Conservation (phyloP, 1,140 invertebrate genomes). For the Gerris buenoi region DNA sequence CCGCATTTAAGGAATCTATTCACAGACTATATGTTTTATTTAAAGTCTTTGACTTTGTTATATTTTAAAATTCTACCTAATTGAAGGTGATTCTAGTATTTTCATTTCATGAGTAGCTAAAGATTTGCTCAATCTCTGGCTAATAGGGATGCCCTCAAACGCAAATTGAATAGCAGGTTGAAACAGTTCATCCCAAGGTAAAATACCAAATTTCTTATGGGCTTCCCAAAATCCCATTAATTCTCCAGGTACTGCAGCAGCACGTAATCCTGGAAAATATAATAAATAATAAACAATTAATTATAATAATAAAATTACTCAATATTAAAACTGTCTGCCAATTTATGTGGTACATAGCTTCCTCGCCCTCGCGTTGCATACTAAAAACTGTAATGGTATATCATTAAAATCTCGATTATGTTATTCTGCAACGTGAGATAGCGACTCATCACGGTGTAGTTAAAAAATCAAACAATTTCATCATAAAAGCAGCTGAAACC, state of each 20-base stretch:
- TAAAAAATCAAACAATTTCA: too few relatives aligned
- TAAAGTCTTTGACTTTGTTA: not conserved
- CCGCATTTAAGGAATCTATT: too few relatives aligned
- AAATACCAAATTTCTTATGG: constrained; percentile 59
- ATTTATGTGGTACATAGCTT: too few relatives aligned
- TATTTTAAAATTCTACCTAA: constrained; percentile 9
- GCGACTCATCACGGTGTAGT: too few relatives aligned
- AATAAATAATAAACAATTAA: not conserved
- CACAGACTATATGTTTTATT: not conserved
- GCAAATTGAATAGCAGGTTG: constrained; percentile 60
- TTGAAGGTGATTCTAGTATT: constrained; percentile 6
- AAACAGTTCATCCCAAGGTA: constrained; percentile 70
- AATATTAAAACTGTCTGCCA: too few relatives aligned
- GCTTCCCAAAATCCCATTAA: constrained; percentile 73
- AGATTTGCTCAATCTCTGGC: constrained; percentile 3
- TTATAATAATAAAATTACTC: not conserved
- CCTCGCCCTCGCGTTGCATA: too few relatives aligned
- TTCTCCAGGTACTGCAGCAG: constrained; percentile 82
- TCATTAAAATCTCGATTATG: too few relatives aligned
- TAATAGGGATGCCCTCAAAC: constrained; percentile 37
- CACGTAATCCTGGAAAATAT: constrained; percentile 42
- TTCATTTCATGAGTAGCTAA: constrained; percentile 6
- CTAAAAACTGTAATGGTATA: too few relatives aligned
- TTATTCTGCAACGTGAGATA: too few relatives aligned
- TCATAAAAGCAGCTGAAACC: too few relatives aligned